A percentile compares a stretch with the other conserved stretches of the same genome.
Conservation (phyloP, 1,140 invertebrate species). For the Drosophila aff. region DNA sequence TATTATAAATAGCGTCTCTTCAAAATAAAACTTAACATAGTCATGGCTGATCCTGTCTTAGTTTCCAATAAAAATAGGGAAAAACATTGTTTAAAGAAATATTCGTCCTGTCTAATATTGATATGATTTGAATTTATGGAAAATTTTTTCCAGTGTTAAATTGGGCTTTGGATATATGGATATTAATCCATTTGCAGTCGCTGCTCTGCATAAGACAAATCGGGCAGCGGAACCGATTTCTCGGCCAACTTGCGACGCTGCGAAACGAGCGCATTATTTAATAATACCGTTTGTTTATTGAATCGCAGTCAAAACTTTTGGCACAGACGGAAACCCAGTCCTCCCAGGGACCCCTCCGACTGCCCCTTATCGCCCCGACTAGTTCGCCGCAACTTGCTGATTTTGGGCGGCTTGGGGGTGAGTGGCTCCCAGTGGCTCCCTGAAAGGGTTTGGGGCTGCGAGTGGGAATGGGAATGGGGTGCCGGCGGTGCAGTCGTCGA, state of each 20-base stretch:
- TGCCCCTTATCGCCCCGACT: conserved; percentile 7
- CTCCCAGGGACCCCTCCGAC: conserved; percentile 1
- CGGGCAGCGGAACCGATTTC: conserved; percentile 31
- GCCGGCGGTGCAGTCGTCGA: conserved; percentile 34
- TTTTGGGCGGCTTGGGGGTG: conserved; percentile 10
- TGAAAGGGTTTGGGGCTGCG: conserved; percentile 1
- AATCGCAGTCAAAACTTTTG: conserved; percentile 82
- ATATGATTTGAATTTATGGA: no score
- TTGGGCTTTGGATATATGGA: conserved; percentile 33
- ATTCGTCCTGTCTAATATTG: rapidly evolving
- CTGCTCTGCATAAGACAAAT: conserved; percentile 53
- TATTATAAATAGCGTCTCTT: neutral
- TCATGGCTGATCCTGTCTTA: neutral
- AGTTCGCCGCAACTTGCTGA: conserved; percentile 63
- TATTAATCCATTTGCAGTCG: conserved; percentile 71
- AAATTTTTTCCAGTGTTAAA: conserved; percentile 36
- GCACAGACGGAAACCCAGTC: conserved; percentile 75
- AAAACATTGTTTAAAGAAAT: neutral
- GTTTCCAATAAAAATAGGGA: neutral
- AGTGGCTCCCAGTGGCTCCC: neutral
- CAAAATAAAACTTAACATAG: neutral
- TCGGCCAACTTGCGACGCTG: conserved; percentile 42
- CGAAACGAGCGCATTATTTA: conserved; percentile 74
- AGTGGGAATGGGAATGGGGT: neutral
- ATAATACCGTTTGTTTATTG: conserved; percentile 83